Evolutionary conservation across 2,797 vertebrate genomes (phyloP), one percentile per base, ranked within the genome.

Genomic region (Lutjanus campechanus): DNA sequence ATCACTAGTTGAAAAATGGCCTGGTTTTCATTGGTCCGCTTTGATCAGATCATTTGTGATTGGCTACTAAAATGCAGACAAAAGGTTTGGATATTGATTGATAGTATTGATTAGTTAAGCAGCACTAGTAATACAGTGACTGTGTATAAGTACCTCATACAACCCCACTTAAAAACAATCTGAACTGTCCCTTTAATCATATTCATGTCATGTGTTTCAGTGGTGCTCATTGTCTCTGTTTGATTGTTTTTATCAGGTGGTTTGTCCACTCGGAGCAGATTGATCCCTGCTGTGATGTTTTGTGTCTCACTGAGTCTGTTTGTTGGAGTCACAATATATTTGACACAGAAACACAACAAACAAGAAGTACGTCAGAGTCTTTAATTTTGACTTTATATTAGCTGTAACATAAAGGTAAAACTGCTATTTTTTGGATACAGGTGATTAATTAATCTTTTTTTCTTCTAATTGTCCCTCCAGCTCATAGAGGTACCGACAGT

Each of bases 261-360:
- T 22, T 12, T 0, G 0, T 36, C 41, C 0, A 0, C 3, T 13
- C 20, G 2, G 19, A 40, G 8, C 19, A 1, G 46, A 11, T 16
- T 75, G 1, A n/a, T 40, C n/a, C 1, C 20, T 1, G 0, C 53
- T 53, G 16, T 29, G 8, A 36, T 5, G 10, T 29, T 7, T 1
- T 8, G 2, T 5, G 36, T 46, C 40, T n/a, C 53, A 0, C 1
- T 19, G 41, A 51, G 68, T 36, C 17, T 79, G 36, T 15, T 1
- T 17, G 8, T 36, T 9, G 40, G 55, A 55, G 36, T 46, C 16
- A 0, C 2, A 2, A 17, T 1, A 9, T 61, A 10, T 54, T 44
- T 17, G 13, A 17, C 0, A 10, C 5, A 8, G 3, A 50, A n/a
- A 4, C 3, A 1, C 17, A 17, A 6, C 43, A 46, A 19, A 49